Evolutionary conservation across 2,797 vertebrate genomes (phyloP).

Genomic region (Hypotaenidia okinawae): DNA sequence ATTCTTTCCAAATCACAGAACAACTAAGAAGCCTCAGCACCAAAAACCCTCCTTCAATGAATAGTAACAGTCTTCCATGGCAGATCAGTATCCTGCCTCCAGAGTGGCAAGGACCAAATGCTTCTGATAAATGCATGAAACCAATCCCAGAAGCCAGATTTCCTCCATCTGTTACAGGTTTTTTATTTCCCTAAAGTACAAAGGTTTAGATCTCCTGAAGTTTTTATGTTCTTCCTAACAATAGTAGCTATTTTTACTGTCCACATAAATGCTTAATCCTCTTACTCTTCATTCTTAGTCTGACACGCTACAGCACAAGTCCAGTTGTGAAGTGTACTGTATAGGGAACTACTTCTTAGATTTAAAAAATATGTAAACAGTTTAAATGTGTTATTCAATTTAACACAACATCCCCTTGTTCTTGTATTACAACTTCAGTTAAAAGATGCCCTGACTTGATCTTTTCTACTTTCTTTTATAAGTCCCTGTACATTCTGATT

Average conservation of each 20-base stretch:
- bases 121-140: conserved; percentile 13
- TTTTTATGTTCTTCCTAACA: conserved; percentile 35
- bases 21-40: not conserved
- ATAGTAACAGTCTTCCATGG: not conserved
- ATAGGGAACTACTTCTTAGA: not conserved
- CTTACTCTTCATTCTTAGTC: not conserved
- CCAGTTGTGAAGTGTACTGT: not conserved
- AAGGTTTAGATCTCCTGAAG: conserved; percentile 21
- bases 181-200: conserved; percentile 3
- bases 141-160: conserved; percentile 12
- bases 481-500: conserved; percentile 32
- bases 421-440: not conserved
- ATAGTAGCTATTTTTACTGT: conserved; percentile 28
- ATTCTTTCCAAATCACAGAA: not conserved
- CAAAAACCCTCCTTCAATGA: not conserved
- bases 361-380: not conserved
- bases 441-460: not conserved
- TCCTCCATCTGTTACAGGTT: conserved; percentile 3
- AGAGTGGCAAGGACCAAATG: conserved; percentile 2
- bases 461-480: not conserved
- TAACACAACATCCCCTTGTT: not conserved
- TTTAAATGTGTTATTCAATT: not conserved
- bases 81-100: not conserved
- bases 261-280: not conserved
- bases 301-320: not conserved